Evolutionary conservation across 2,797 vertebrate species (phyloP).

Genomic region (Hafferia zeledoni): DNA sequence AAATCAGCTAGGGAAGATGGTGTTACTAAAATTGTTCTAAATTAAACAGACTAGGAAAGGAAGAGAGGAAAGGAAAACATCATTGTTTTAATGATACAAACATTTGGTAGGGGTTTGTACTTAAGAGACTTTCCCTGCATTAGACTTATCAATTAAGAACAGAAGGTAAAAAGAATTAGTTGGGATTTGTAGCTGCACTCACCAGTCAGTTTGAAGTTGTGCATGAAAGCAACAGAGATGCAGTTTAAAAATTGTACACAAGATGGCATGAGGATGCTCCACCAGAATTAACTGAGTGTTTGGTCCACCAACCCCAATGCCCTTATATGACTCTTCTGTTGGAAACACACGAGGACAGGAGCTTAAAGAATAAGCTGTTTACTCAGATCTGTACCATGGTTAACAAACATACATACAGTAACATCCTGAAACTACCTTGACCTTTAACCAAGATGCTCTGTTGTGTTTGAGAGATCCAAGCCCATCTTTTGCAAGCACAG

Average conservation of each 20-base stretch:
- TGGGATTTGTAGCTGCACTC: slow-evolving; percentile 13
- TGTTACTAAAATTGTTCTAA: neutral
- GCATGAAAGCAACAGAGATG: slow-evolving; percentile 11
- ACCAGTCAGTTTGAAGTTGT: neutral
- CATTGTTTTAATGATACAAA: neutral
- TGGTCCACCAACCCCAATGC: slow-evolving; percentile 58
- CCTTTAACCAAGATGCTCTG: slow-evolving; percentile 64
- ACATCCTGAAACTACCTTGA: slow-evolving; percentile 43
- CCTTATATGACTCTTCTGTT: slow-evolving; percentile 54
- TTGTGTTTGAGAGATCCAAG: slow-evolving; percentile 32
- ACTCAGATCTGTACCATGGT: slow-evolving; percentile 46
- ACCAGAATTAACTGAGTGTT: slow-evolving; percentile 53
- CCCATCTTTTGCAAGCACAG: slow-evolving; percentile 31
- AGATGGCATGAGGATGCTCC: slow-evolving; percentile 73
- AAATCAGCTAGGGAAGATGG: neutral
- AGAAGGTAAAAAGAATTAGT: slow-evolving; percentile 28
- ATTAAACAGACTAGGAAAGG: neutral
- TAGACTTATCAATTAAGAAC: slow-evolving; percentile 33
- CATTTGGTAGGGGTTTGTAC: neutral
- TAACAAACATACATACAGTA: slow-evolving; percentile 57
- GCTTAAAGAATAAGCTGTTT: slow-evolving; percentile 74
- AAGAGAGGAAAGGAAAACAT: neutral
- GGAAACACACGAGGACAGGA: slow-evolving; percentile 32
- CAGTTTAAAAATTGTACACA: slow-evolving; percentile 71
- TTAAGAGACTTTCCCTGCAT: slow-evolving; percentile 1